Base-by-base conservation (phyloP, 2,797 vertebrate species). In the Lycodopsis pacificus region DNA sequence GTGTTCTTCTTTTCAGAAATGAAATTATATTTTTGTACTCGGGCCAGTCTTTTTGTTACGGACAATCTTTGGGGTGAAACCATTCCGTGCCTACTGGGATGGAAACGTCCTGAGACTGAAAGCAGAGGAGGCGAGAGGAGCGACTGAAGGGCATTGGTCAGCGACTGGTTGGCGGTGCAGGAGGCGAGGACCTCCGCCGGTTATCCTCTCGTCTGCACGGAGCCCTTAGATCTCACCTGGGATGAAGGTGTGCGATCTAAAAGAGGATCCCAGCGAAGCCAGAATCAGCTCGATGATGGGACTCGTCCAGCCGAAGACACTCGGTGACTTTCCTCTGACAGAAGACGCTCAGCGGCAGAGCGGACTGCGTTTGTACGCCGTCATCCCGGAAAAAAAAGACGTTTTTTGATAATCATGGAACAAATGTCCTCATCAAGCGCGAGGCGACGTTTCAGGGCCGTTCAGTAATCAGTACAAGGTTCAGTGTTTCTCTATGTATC, bases 41-140 rank as follows among this genome's bases (percentile, higher is more conserved):
- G 88, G 92, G 94, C 93, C 93, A 94, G 92, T 95, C 91, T 94
- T 90, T 56, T 93, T 94, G 84, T 92, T 92, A 91, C 79, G 64
- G 85, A 89, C 80, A 22, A 90, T 95, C 83, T 88, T 19, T 85
- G 94, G 93, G 93, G 94, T 90, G 90, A 93, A 95, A 93, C 96
- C 96, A 85, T 96, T 96, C 95, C 95, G 96, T 96, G 96, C 96
- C 96, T 97, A 94, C 87, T 91, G 91, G 91, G 86, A 92, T 85
- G 76, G 54, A 40, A 91, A 90, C 53, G 82, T 89, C 85, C 84
- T 73, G 71, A 79, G 64, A 81, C 76, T 77, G 69, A 49, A 59
- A 66, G 48, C 2, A 12, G 11, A 65, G 46, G 76, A 76, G 61
- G 2, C 10, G 32, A 69, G 57, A 83, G 82, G 81, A 85, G 71